Evolutionary conservation across 30 jellyfish, hydroid and myxozoan species (phyloP).

Genomic region (Aurelia aurita): DNA sequence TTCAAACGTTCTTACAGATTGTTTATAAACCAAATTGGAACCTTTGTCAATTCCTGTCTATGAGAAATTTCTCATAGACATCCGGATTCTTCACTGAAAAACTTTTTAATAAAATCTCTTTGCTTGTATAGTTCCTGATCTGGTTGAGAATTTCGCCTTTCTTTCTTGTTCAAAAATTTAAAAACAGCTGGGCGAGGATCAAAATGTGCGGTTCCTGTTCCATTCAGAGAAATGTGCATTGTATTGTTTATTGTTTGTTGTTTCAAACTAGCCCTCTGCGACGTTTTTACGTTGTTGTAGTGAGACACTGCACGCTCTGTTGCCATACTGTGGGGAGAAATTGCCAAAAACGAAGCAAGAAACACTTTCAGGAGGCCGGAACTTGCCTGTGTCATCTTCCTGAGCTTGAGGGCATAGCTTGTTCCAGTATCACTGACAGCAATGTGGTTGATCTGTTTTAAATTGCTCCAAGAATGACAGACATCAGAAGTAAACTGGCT

Average conservation of each 20-base stretch:
- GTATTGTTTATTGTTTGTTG: slow-evolving; percentile 42
- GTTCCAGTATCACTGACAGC: slow-evolving; percentile 33
- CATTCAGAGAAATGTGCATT: slow-evolving; percentile 46
- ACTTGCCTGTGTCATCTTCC: slow-evolving; percentile 56
- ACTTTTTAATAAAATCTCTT: slow-evolving; percentile 33
- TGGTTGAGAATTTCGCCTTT: slow-evolving; percentile 49
- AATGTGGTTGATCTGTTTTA: slow-evolving; percentile 2
- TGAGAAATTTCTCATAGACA: not conserved
- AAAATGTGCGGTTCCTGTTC: slow-evolving; percentile 63
- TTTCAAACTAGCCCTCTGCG: slow-evolving; percentile 34
- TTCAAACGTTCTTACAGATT: slow-evolving; percentile 1
- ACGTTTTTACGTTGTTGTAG: slow-evolving; percentile 46
- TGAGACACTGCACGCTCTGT: slow-evolving; percentile 41
- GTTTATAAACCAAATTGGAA: not conserved
- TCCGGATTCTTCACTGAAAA: slow-evolving; percentile 27
- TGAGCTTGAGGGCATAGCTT: slow-evolving; percentile 29
- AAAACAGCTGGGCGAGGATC: slow-evolving; percentile 65
- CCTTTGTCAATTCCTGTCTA: no score
- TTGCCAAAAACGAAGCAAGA: slow-evolving; percentile 41
- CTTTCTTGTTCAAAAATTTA: slow-evolving; percentile 35
- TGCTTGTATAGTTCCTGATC: slow-evolving; percentile 33
- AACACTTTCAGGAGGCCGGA: slow-evolving; percentile 30
- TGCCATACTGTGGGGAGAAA: slow-evolving; percentile 51
- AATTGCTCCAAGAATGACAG: slow-evolving; percentile 45
- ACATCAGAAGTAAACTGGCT: slow-evolving; percentile 35